A percentile compares a stretch with the other conserved stretches of the same genome.
These are phyloP conservation scores for Valencia hispanica DNA, from an alignment of 2,797 vertebrate species.

Conservation along the genomic window DNA sequence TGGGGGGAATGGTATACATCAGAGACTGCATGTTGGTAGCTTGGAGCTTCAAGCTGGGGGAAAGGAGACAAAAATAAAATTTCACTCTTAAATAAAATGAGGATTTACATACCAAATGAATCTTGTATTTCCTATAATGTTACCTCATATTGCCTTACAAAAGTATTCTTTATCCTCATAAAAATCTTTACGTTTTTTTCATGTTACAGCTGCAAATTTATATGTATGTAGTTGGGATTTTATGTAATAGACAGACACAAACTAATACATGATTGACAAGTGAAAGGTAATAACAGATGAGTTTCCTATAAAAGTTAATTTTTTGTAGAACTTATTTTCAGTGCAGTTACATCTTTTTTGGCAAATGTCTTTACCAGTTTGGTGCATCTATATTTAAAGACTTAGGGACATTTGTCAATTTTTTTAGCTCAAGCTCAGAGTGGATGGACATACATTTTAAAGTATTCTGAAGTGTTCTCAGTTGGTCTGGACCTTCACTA, in stretches of 20 bases:
- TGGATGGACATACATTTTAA: neutral
- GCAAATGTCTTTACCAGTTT: neutral
- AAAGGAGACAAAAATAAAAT: constrained; percentile 4
- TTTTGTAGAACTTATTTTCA: too few relatives aligned
- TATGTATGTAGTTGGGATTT: neutral
- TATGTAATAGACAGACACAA: neutral
- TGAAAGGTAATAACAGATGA: neutral
- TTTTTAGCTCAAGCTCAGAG: neutral
- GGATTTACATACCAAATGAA: neutral
- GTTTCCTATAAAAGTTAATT: too few relatives aligned
- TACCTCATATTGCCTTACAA: neutral
- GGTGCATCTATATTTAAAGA: neutral
- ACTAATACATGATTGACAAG: neutral
- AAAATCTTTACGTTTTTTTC: neutral
- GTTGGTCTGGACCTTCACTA: too few relatives aligned
- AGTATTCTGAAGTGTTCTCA: too few relatives aligned
- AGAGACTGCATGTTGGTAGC: constrained; percentile 10
- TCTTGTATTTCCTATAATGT: neutral
- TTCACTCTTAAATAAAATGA: constrained; percentile 12
- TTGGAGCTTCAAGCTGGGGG: constrained; percentile 3
- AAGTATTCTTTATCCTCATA: neutral
- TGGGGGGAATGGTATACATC: constrained; percentile 38
- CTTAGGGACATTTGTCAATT: neutral
- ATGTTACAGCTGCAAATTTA: neutral
- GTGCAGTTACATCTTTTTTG: neutral